A percentile compares a stretch with the other conserved stretches of the same genome.
Conservation (phyloP, 1,140 invertebrate species). For the Eurytemora carolleeae region DNA sequence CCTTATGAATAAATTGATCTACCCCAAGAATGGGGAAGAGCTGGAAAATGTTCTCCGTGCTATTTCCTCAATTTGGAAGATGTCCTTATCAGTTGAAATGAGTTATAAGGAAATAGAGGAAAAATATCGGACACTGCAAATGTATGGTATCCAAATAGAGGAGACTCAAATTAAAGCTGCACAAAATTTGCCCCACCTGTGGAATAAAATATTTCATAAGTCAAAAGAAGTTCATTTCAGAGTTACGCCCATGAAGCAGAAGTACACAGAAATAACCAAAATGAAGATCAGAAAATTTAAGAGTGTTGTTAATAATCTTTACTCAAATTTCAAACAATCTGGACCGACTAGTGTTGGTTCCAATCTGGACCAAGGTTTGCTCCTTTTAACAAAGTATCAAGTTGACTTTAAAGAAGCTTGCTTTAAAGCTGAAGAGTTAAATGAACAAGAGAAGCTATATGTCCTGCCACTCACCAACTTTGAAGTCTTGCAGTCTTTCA, state of each 20-base stretch:
- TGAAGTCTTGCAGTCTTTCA: not conserved
- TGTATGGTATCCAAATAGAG: constrained; percentile 6
- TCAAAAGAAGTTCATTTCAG: constrained; percentile 10
- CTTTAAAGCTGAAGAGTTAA: not conserved
- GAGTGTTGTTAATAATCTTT: not conserved
- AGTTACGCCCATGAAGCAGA: not conserved
- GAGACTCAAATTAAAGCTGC: not conserved
- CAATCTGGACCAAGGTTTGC: not conserved
- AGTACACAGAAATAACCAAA: not conserved
- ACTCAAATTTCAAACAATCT: not conserved
- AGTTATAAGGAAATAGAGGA: constrained; percentile 10
- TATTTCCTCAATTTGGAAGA: constrained; percentile 5
- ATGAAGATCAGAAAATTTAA: not conserved
- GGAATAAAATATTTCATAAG: constrained; percentile 8
- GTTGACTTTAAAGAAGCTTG: not conserved
- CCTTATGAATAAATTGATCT: not conserved
- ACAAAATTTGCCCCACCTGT: not conserved
- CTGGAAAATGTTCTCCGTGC: not conserved
- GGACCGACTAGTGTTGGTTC: not conserved
- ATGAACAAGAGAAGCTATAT: not conserved
- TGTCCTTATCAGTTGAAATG: constrained; percentile 12
- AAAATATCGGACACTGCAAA: constrained; percentile 8
- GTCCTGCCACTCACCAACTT: not conserved
- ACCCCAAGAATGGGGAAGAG: not conserved
- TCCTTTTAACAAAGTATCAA: not conserved